phyloP scores from a whole-genome alignment of 2,797 vertebrate genomes.

The Hippoglossus hippoglossus region DNA sequence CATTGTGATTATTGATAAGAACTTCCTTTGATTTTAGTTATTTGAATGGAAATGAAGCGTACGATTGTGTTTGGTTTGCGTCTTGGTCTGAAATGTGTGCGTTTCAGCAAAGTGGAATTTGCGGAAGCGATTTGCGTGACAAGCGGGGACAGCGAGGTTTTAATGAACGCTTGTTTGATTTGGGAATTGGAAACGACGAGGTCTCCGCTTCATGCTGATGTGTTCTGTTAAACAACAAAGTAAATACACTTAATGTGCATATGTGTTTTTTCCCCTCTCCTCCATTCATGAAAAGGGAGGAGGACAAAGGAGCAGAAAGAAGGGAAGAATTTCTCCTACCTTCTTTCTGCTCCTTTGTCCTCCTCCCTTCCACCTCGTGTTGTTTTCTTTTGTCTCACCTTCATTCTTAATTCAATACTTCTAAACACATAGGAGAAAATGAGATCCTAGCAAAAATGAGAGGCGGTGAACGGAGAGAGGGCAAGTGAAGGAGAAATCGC shows the following conservation, averaged over 20 bases:
- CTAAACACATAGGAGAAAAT: conserved; percentile 27
- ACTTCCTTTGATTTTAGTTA: conserved; percentile 61
- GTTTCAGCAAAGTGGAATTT: conserved; percentile 76
- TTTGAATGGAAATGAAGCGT: conserved; percentile 85
- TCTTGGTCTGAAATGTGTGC: conserved; percentile 71
- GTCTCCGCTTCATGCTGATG: conserved; percentile 66
- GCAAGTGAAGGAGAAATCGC: conserved; percentile 75
- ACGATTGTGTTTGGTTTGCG: conserved; percentile 75
- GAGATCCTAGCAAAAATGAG: conserved; percentile 35
- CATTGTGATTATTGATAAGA: conserved; percentile 76
- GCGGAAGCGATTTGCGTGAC: conserved; percentile 70
- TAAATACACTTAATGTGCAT: conserved; percentile 51
- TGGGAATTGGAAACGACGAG: conserved; percentile 81
- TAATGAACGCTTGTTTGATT: conserved; percentile 85
- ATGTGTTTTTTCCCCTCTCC: conserved; percentile 2
- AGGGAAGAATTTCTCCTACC: background rate
- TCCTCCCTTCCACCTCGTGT: background rate
- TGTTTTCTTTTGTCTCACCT: conserved; percentile 36
- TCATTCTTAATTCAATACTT: conserved; percentile 47
- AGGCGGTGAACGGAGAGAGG: conserved; percentile 31
- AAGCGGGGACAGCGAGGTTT: conserved; percentile 53
- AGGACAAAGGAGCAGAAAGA: no score
- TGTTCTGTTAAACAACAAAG: conserved; percentile 63
- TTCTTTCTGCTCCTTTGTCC: conserved; percentile 1
- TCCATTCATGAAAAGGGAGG: background rate